Evolutionary conservation across 2,113 vertebrate genomes (phyloP).

Genomic region (Mus pahari): DNA sequence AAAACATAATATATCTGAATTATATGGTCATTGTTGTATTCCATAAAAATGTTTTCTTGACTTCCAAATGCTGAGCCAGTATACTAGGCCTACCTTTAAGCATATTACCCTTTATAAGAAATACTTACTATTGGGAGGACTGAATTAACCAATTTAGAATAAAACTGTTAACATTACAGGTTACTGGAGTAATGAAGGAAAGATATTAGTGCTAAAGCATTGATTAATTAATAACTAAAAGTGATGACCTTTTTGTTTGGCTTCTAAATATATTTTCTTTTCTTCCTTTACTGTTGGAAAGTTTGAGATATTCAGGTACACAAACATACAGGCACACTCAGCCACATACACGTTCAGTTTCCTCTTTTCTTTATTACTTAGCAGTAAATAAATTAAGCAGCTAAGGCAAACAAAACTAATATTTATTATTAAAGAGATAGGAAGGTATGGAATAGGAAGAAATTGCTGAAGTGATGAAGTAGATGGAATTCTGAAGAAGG

Average conservation of each 20-base stretch:
- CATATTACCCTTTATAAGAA: not conserved
- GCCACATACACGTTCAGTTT: not conserved
- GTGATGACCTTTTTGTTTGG: not conserved
- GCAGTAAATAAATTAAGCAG: not conserved
- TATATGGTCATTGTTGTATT: not conserved
- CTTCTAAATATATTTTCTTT: conserved; percentile 6
- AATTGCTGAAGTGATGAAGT: not conserved
- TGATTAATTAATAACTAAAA: not conserved
- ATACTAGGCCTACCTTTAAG: not conserved
- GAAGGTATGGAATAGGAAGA: not conserved
- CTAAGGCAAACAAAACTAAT: not conserved
- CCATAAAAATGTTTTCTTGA: not conserved
- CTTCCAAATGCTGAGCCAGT: not conserved
- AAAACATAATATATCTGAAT: not conserved
- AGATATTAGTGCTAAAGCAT: not conserved
- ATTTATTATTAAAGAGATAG: not conserved
- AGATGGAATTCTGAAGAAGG: not conserved
- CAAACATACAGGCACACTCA: not conserved
- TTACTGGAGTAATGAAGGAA: not conserved
- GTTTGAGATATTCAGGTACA: not conserved
- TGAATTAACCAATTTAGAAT: not conserved
- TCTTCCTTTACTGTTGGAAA: not conserved
- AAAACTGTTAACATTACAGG: conserved; percentile 15
- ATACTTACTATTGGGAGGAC: not conserved
- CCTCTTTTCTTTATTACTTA: not conserved